A percentile compares a stretch with the other conserved stretches of the same genome.
Evolutionary conservation across 2,113 vertebrate genomes (phyloP).

Genomic region (Paedocypris sp.): DNA sequence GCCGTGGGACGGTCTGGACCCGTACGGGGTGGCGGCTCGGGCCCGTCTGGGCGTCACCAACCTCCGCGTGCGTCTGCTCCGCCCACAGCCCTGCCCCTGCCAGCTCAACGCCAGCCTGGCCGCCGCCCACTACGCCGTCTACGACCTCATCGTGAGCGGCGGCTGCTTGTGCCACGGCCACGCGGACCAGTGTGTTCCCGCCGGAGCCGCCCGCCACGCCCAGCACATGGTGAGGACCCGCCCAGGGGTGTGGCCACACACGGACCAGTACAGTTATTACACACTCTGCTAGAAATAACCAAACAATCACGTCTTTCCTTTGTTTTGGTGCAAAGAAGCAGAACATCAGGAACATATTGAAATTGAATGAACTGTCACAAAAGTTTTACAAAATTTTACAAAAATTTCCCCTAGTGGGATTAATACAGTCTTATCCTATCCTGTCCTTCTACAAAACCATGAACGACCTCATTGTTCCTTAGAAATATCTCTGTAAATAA

Average conservation of each 20-base stretch:
- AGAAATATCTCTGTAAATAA: too few species aligned
- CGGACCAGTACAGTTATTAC: too few species aligned
- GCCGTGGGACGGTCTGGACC: conserved; percentile 68
- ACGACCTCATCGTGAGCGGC: conserved; percentile 90
- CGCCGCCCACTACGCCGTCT: conserved; percentile 74
- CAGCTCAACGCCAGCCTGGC: conserved; percentile 42
- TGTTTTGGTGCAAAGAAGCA: too few species aligned
- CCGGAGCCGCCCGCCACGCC: conserved; percentile 56
- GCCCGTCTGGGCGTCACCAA: conserved; percentile 83
- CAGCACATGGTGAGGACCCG: conserved; percentile 77
- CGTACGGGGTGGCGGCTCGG: conserved; percentile 74
- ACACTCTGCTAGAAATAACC: background rate
- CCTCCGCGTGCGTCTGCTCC: conserved; percentile 72
- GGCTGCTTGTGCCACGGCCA: conserved; percentile 95
- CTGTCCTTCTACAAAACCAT: too few species aligned
- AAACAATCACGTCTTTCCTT: too few species aligned
- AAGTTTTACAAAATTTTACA: too few species aligned
- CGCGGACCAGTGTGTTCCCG: conserved; percentile 76
- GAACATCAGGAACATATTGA: too few species aligned
- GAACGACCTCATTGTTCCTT: too few species aligned
- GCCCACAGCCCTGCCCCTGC: conserved; percentile 78
- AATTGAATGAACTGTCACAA: too few species aligned
- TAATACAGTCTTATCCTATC: too few species aligned
- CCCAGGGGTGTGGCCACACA: too few species aligned
- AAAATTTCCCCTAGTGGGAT: too few species aligned